Evolutionary conservation across 2,888 invertebrate species (phyloP), one percentile per base, ranked within the genome.

Genomic region (Auanema sp.): DNA sequence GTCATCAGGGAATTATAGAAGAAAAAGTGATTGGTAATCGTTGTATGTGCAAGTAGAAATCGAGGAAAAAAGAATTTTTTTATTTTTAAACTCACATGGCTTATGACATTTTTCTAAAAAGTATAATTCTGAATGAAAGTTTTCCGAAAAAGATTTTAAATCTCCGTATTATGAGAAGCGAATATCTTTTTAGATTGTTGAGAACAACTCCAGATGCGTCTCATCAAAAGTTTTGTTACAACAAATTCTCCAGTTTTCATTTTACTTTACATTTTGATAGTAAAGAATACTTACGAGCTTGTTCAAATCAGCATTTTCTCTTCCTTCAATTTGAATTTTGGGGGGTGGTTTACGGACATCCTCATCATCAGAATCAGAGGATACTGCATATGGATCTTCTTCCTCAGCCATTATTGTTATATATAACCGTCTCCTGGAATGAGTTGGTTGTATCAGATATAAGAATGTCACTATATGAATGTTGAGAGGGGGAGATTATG

Each of bases 371-470:
- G 80, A 81, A 67, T 80, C 81, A 42, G 78, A 78, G 14, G 78
- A 78, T 24, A 82, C 75, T 44, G 81, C 82, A 64, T 82, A 82
- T 16, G 82, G 82, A 75, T 82, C 82, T 60, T 82, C 81, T 44
- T 73, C 77, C 64, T 79, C 79, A 55, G 79, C 69, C 79, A 79
- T 79, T 57, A 52, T n/a, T 51, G 21, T 33, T 25, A 0, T 33
- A 18, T 41, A 41, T 40, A n/a, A n/a, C 42, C 10, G 33, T 33
- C 8, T 33, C 8, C 33, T 33, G 33, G 33, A 33, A 33, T 33
- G 8, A 33, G 8, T 33, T 8, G 8, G 33, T 8, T 33, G 33
- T 33, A 33, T 5, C 33, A 33, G 33, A 33, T 5, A 33, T 33
- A 33, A 33, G 8, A 33, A 33, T 8, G 33, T 33, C 33, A 8